Conservation (phyloP, 2,888 invertebrate species). For the Enchytraeus crypticus region DNA sequence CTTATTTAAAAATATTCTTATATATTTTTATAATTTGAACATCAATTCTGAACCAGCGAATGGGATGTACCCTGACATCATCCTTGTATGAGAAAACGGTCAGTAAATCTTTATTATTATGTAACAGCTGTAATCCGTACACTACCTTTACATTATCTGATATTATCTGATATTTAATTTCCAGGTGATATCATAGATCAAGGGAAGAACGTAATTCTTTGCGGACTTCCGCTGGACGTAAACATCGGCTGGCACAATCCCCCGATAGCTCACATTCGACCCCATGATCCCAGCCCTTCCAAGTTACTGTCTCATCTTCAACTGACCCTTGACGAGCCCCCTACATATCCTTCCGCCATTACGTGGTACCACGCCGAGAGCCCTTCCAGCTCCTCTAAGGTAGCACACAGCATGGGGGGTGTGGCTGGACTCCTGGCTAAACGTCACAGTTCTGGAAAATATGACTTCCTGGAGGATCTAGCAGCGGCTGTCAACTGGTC, state of each 20-base stretch:
- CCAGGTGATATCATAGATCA: slow-evolving; percentile 22
- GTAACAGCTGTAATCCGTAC: no score
- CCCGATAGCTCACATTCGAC: slow-evolving; percentile 13
- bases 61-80: no score
- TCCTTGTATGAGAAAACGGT: no score
- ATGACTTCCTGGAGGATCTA: slow-evolving; percentile 23
- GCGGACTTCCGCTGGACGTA: slow-evolving; percentile 11
- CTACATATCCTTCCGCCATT: slow-evolving; percentile 1
- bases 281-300: slow-evolving; percentile 18
- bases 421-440: slow-evolving; percentile 9
- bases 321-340: slow-evolving; percentile 4
- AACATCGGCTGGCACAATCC: slow-evolving; percentile 19
- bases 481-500: slow-evolving; percentile 16
- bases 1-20: no score
- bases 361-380: slow-evolving; percentile 26
- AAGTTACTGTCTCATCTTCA: slow-evolving; percentile 12
- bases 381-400: slow-evolving; percentile 13
- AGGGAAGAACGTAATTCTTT: slow-evolving; percentile 19
- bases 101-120: no score
- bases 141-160: no score
- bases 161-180: not conserved
- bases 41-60: no score
- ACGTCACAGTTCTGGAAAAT: slow-evolving; percentile 13
- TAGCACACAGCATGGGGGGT: slow-evolving; percentile 18
- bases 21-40: no score